Percentiles rank a stretch among this genome's conserved stretches.
These are phyloP conservation scores for Cnemophilus loriae DNA, from an alignment of 2,113 vertebrate species.

Conservation along the genomic window DNA sequence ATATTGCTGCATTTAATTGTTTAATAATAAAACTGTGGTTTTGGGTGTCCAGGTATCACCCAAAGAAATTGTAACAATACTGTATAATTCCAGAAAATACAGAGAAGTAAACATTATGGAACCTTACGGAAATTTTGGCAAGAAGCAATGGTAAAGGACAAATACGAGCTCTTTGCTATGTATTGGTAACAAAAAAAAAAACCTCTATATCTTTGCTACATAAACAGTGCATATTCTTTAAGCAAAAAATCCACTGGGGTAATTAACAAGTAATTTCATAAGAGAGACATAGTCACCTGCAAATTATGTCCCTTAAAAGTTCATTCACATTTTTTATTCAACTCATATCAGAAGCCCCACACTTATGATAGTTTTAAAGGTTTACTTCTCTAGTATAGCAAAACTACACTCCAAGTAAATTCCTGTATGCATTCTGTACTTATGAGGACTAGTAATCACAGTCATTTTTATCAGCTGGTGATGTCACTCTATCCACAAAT, in stretches of 20 bases:
- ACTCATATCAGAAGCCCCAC: background rate
- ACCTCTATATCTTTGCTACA: background rate
- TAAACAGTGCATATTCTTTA: background rate
- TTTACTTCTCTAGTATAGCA: background rate
- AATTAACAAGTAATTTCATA: background rate
- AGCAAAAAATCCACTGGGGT: background rate
- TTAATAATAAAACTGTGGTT: background rate
- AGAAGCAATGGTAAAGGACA: background rate
- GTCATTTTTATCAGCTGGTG: background rate
- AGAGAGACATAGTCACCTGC: background rate
- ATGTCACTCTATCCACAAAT: background rate
- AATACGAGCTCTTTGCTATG: background rate
- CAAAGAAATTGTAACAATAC: background rate
- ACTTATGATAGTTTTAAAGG: background rate
- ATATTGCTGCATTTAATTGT: background rate
- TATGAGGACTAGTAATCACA: background rate
- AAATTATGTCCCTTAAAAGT: background rate
- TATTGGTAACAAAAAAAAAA: background rate
- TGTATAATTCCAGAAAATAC: background rate
- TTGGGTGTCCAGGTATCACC: background rate
- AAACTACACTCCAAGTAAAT: background rate
- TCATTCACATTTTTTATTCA: background rate
- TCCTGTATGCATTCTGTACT: background rate
- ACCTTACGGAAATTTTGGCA: background rate
- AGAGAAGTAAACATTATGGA: background rate